Evolutionary conservation across 2,888 invertebrate species (phyloP), one percentile per base, ranked within the genome.

Genomic region (Drosophila putrida): DNA sequence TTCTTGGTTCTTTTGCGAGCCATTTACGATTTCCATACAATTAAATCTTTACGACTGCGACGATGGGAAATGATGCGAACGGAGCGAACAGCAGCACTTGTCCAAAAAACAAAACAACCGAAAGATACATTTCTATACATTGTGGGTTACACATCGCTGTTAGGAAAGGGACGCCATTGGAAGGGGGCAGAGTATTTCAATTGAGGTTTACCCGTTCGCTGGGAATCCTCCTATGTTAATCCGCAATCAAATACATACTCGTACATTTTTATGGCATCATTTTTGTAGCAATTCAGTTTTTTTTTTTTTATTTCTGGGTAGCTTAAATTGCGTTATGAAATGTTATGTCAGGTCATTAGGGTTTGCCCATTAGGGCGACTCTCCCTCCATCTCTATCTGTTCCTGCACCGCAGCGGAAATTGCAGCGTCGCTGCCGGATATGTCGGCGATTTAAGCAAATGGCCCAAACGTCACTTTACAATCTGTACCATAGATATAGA

Each of bases 11-110:
- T 68, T 77, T 77, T 85, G 78, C 78, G 79, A 83, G 77, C 84
- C 88, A 77, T 88, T 85, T 86, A 88, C 88, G 84, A 88, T 88
- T 85, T 85, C 87, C 88, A 85, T 85, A 83, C 88, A 85, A 85
- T 85, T 85, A 85, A 85, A 88, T 88, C 88, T 85, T 88, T 83
- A 85, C 71, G 85, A 88, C 79, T 78, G 66, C 70, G 57, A 69
- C 66, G 80, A 64, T 70, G 70, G 58, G 44, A 64, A 74, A 61
- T 55, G 71, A 78, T 78, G 80, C 60, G 57, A 59, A 75, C 61
- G 78, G 38, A 71, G 51, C 46, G 6, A 70, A 55, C 53, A 57
- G 50, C 49, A 59, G 59, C 55, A 64, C 59, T 57, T 63, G 51
- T 51, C 49, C 55, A 44, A 59, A 54, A 50, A 43, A 44, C 51